Evolutionary conservation across 2,888 invertebrate species (phyloP).

Genomic region (Trilocha varians): DNA sequence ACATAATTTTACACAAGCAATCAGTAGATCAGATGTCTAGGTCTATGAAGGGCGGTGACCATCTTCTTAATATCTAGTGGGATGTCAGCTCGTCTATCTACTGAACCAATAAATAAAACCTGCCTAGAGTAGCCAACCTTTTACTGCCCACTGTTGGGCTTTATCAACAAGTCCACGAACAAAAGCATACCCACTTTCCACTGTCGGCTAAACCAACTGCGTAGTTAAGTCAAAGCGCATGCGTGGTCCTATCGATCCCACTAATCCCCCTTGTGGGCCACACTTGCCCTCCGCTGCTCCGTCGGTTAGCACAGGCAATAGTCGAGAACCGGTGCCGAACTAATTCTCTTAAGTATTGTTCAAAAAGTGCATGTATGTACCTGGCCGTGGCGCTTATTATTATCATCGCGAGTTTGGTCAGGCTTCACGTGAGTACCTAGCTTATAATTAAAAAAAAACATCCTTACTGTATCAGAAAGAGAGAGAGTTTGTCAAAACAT

Average conservation of each 20-base stretch:
- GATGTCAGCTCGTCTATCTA: no score
- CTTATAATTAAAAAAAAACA: no score
- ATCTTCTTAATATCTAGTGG: no score
- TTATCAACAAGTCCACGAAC: no score
- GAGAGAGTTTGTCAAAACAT: no score
- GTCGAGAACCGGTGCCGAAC: slow-evolving; percentile 18
- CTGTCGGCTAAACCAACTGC: slow-evolving; percentile 14
- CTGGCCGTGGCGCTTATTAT: slow-evolving; percentile 66
- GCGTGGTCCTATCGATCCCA: slow-evolving; percentile 45
- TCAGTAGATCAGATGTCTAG: no score
- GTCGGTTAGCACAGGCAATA: slow-evolving; percentile 50
- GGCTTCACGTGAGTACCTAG: slow-evolving; percentile 59
- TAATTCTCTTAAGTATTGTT: slow-evolving; percentile 17
- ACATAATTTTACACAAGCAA: no score
- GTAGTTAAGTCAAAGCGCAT: slow-evolving; percentile 37
- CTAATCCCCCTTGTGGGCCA: slow-evolving; percentile 15
- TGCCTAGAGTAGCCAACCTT: no score
- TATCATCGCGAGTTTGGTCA: slow-evolving; percentile 63
- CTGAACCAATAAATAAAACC: no score
- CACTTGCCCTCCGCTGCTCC: slow-evolving; percentile 47
- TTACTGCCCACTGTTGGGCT: no score
- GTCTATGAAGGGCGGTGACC: no score
- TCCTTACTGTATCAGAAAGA: no score
- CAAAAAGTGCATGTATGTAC: slow-evolving; percentile 58
- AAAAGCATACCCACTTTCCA: background rate